Conservation (phyloP, 2,888 invertebrate genomes). For the Lycaena phlaeas region DNA sequence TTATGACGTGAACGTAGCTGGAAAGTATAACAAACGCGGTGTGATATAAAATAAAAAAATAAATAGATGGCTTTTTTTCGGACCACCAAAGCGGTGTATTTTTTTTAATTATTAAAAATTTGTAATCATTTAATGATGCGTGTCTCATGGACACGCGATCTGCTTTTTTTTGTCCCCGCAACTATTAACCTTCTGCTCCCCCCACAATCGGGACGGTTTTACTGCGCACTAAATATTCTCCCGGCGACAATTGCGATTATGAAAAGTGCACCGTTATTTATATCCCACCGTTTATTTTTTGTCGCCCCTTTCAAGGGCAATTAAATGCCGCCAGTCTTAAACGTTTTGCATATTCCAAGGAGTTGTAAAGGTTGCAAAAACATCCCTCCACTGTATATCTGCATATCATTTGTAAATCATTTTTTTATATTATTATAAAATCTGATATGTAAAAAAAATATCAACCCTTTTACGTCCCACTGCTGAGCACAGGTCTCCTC, state of each 20-base stretch:
- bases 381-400: neutral
- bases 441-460: no score
- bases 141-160: constrained; percentile 27
- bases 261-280: constrained; percentile 74
- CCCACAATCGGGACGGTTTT: constrained; percentile 46
- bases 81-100: no score
- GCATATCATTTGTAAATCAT: no score
- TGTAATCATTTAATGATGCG: constrained; percentile 18
- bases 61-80: no score
- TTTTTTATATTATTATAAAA: no score
- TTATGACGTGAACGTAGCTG: no score
- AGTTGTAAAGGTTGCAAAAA: constrained; percentile 44
- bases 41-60: no score
- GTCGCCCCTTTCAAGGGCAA: constrained; percentile 73
- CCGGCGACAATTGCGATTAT: constrained; percentile 73
- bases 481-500: no score
- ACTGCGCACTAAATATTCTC: constrained; percentile 73
- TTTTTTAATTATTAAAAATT: constrained; percentile 4
- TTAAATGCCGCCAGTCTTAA: constrained; percentile 70
- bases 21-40: no score
- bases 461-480: no score
- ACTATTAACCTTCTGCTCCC: constrained; percentile 43
- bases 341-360: constrained; percentile 62
- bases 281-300: constrained; percentile 66
- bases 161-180: constrained; percentile 29